phyloP scores from a whole-genome alignment of 2,797 vertebrate genomes.

The Brachymystax lenok region DNA sequence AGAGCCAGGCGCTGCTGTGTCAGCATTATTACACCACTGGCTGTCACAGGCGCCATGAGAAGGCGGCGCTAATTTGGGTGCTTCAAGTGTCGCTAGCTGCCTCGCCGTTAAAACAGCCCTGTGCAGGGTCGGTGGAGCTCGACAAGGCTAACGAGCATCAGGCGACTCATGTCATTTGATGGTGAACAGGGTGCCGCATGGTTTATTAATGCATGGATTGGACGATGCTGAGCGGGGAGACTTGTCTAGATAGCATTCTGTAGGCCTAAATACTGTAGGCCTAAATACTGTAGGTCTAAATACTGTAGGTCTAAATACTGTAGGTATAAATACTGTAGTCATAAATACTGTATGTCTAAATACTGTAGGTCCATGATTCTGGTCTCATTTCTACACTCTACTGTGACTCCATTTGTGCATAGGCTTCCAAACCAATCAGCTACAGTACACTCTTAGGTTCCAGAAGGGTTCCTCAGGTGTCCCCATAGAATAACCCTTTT shows the following conservation, averaged over 20 bases:
- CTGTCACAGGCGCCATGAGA: slow-evolving; percentile 26
- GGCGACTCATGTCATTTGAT: not conserved
- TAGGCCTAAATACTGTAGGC: not conserved
- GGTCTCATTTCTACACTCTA: no score
- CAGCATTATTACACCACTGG: slow-evolving; percentile 30
- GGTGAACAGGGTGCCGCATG: not conserved
- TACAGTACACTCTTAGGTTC: not conserved
- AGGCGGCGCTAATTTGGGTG: not conserved
- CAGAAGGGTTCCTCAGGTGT: no score
- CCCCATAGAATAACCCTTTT: no score
- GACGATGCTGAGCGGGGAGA: not conserved
- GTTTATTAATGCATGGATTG: not conserved
- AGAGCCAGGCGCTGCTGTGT: slow-evolving; percentile 12
- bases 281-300: no score
- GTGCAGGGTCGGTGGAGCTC: not conserved
- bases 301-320: no score
- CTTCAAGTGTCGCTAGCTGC: not conserved
- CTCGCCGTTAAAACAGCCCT: not conserved
- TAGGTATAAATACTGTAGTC: no score
- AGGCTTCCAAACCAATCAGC: not conserved
- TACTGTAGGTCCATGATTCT: no score
- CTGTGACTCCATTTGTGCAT: no score
- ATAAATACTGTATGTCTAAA: no score
- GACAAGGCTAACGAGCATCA: not conserved
- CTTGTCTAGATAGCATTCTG: not conserved